Percentiles rank a stretch among this genome's conserved stretches.
phyloP scores from a whole-genome alignment of 2,797 vertebrate genomes.

The Micropoecilia bifurca region DNA sequence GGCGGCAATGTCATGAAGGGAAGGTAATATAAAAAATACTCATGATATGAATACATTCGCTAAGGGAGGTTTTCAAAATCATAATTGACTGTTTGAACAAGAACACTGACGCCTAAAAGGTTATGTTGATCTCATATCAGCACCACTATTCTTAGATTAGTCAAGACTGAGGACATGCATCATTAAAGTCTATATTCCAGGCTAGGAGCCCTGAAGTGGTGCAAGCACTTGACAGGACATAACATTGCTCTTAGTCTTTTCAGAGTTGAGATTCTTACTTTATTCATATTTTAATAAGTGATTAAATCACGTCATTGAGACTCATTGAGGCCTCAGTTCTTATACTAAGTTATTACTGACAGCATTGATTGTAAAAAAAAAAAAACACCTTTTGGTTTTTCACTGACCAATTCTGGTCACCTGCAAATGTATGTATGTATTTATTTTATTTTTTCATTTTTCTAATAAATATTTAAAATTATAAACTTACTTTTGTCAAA shows the following conservation, averaged over 20 bases:
- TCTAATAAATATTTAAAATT: too few species aligned
- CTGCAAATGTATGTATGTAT: background rate
- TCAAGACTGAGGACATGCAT: conserved; percentile 46
- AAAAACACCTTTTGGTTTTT: background rate
- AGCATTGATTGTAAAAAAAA: conserved; percentile 13
- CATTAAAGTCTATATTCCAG: conserved; percentile 53
- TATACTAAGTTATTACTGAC: conserved; percentile 22
- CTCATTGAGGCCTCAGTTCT: conserved; percentile 14
- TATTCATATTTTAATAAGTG: conserved; percentile 38
- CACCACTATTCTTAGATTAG: conserved; percentile 39
- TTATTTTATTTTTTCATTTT: too few species aligned
- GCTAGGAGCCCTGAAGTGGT: conserved; percentile 37
- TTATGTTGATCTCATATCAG: conserved; percentile 17
- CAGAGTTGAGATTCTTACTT: conserved; percentile 31
- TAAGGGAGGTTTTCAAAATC: conserved; percentile 2
- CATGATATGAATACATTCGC: background rate
- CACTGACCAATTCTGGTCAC: background rate
- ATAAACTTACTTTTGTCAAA: background rate
- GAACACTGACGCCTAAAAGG: conserved; percentile 12
- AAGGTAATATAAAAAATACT: background rate
- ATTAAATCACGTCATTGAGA: conserved; percentile 33
- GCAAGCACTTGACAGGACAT: conserved; percentile 48
- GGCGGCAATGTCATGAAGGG: background rate
- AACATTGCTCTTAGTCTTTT: conserved; percentile 69
- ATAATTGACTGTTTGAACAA: conserved; percentile 15